Percentiles rank a stretch among this genome's conserved stretches.
Conservation (phyloP, 2,888 invertebrate species). For the Odontocolon sp. region DNA sequence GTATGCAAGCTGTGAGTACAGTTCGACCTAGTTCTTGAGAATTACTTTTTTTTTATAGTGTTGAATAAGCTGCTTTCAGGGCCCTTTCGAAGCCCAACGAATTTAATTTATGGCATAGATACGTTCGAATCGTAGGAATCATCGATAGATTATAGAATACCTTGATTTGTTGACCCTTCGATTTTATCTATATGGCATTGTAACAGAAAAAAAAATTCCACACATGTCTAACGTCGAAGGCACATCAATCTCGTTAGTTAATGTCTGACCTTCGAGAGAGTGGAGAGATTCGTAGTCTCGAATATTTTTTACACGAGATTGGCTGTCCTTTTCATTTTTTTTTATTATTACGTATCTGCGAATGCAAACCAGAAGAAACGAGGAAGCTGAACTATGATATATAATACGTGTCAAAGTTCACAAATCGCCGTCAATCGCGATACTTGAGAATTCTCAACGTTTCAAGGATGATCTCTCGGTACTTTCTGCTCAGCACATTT, state of each 20-base stretch:
- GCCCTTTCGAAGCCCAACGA: not conserved
- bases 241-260: not conserved
- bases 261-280: not conserved
- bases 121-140: no score
- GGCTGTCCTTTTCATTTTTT: not conserved
- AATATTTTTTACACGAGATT: not conserved
- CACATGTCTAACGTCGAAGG: not conserved
- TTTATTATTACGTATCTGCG: not conserved
- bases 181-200: not conserved
- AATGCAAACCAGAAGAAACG: not conserved
- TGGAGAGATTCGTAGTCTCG: not conserved
- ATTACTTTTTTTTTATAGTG: not conserved
- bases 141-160: not conserved
- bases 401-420: slow-evolving; percentile 29
- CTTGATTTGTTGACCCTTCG: no score
- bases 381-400: not conserved
- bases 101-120: not conserved
- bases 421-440: slow-evolving; percentile 24
- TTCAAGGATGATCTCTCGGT: slow-evolving; percentile 15
- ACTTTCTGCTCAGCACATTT: not conserved
- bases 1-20: not conserved
- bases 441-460: slow-evolving; percentile 1
- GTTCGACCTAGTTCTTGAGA: not conserved
- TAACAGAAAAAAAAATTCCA: not conserved
- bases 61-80: not conserved